Evolutionary conservation across 2,888 invertebrate genomes (phyloP).

Genomic region (Gastrophysa polygoni): DNA sequence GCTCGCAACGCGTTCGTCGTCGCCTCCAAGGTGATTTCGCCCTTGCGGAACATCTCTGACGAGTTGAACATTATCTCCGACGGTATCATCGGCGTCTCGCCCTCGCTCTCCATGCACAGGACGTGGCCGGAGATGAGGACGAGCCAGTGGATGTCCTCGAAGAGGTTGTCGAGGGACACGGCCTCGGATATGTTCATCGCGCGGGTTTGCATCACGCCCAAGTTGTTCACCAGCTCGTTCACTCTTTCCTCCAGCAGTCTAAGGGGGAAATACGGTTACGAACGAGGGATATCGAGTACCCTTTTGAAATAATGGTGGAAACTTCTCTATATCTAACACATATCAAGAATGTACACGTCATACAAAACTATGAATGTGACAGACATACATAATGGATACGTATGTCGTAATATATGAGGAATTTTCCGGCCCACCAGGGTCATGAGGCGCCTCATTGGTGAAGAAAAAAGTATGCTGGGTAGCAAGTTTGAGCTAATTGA

Average conservation of each 20-base stretch:
- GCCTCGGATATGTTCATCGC: slow-evolving; percentile 55
- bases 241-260: slow-evolving; percentile 55
- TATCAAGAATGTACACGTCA: no score
- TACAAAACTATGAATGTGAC: no score
- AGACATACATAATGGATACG: no score
- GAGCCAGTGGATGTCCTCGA: slow-evolving; percentile 92
- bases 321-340: no score
- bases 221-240: slow-evolving; percentile 49
- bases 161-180: slow-evolving; percentile 65
- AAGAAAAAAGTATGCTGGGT: no score
- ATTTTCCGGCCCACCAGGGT: no score
- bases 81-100: slow-evolving; percentile 71
- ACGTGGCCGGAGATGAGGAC: slow-evolving; percentile 77
- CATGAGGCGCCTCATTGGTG: no score
- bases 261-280: slow-evolving; percentile 27
- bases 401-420: no score
- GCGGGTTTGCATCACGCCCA: slow-evolving; percentile 53
- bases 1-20: slow-evolving; percentile 51
- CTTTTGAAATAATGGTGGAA: no score
- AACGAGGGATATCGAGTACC: no score
- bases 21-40: slow-evolving; percentile 47
- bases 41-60: slow-evolving; percentile 59
- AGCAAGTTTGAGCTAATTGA: no score
- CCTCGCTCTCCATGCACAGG: slow-evolving; percentile 70
- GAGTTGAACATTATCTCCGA: slow-evolving; percentile 65